A percentile compares a stretch with the other conserved stretches of the same genome.
Evolutionary conservation across 2,113 vertebrate species (phyloP).

Genomic region (Halcyon malimbica): DNA sequence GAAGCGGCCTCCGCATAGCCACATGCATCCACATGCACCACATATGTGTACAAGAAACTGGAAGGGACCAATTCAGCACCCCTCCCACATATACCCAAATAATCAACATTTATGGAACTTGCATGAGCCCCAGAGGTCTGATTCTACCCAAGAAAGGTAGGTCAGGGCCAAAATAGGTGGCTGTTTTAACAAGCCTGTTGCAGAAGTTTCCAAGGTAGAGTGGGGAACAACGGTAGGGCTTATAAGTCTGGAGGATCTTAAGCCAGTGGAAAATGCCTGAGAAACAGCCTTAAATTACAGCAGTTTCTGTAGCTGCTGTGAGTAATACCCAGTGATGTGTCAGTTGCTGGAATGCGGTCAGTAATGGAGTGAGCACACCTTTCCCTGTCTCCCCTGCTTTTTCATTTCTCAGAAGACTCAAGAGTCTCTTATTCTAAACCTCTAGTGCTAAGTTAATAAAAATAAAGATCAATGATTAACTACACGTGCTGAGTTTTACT

Average conservation of each 20-base stretch:
- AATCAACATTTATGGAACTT: background rate
- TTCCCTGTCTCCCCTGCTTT: background rate
- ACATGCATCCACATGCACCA: fast-evolving
- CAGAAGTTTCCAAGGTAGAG: background rate
- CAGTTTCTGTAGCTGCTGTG: background rate
- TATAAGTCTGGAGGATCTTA: background rate
- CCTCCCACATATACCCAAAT: background rate
- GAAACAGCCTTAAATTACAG: background rate
- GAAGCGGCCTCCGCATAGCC: background rate
- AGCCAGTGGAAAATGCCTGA: conserved; percentile 16
- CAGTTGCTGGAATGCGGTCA: background rate
- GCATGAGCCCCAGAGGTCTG: background rate
- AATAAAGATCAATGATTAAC: background rate
- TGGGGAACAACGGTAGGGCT: background rate
- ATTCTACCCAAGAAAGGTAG: background rate
- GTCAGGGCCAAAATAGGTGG: background rate
- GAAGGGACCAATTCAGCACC: background rate
- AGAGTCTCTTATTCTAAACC: background rate
- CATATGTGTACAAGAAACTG: background rate
- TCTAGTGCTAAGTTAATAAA: background rate
- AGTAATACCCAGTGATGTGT: background rate
- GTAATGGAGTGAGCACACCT: background rate
- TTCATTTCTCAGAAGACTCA: background rate
- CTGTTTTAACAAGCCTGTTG: background rate
- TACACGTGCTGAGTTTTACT: background rate